Base-by-base conservation (phyloP, 2,888 invertebrate genomes). In the Seira musarum region DNA sequence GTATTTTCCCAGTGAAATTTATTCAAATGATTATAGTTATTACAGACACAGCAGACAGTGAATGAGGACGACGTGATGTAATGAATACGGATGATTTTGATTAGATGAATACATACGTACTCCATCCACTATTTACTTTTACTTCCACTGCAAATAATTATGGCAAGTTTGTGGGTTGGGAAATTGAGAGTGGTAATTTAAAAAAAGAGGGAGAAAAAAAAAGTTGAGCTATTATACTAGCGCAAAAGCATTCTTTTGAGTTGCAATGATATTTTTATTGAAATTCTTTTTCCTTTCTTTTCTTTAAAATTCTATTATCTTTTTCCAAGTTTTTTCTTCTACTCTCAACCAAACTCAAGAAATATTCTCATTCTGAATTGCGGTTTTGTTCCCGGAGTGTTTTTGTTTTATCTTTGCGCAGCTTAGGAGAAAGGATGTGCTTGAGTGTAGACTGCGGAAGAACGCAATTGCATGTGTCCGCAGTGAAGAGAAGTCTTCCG, bases 21-120 rank as follows among this genome's bases (percentile, higher is more conserved):
- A 49, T 49, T 49, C 49, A 49, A 49, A 49, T 49, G 49, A 49
- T 49, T n/a, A 49, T 49, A 49, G 49, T 49, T 49, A 49, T 49
- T 49, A 49, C 49, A 13, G 49, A 15, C 17, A n/a, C 30, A n/a
- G 49, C 3, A 49, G 15, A 15, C 15, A 49, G 49, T 8, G 49
- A 49, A 13, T 49, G 15, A 3, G 49, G 17, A n/a, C n/a, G n/a
- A n/a, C 49, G 17, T 49, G 49, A 13, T 49, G 49, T 49, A 49
- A 49, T 49, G 49, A 49, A 49, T 49, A 49, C 49, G 49, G 49
- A 13, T 49, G 49, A 49, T 49, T 49, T n/a, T 49, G 49, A 49
- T n/a, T 49, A n/a, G 49, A 49, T 49, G 49, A 49, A 49, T 49
- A n/a, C 49, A 49, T 49, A 8, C 13, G 13, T 40, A 40, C n/a